phyloP scores from a whole-genome alignment of 2,888 invertebrate genomes.

The Octodonta nipae region DNA sequence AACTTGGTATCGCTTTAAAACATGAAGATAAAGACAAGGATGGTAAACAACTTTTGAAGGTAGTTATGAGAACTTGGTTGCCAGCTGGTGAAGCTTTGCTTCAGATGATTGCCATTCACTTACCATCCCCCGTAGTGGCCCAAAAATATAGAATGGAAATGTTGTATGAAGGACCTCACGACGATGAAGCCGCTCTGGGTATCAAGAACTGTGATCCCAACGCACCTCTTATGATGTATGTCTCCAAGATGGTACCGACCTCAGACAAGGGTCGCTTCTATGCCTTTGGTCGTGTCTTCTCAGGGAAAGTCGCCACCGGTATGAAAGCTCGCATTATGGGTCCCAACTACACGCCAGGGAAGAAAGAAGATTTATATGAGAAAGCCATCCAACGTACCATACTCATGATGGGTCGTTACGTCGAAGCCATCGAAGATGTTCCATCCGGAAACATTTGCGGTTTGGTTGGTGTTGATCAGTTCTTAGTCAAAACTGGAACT shows the following conservation, averaged over 20 bases:
- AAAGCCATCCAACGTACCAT: slow-evolving; percentile 99
- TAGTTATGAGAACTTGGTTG: slow-evolving; percentile 97
- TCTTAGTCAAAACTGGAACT: slow-evolving; percentile 97
- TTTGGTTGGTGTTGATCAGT: slow-evolving; percentile 99
- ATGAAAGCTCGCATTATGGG: slow-evolving; percentile 98
- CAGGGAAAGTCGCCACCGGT: slow-evolving; percentile 78
- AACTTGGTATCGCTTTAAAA: slow-evolving; percentile 82
- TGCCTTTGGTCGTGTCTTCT: slow-evolving; percentile 99
- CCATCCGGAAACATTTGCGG: slow-evolving; percentile 98
- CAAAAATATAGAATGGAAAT: slow-evolving; percentile 99
- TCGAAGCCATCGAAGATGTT: slow-evolving; percentile 98
- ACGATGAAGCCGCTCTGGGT: slow-evolving; percentile 64
- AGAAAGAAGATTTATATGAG: slow-evolving; percentile 97
- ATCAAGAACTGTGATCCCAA: slow-evolving; percentile 81
- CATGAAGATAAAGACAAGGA: slow-evolving; percentile 93
- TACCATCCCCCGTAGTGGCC: slow-evolving; percentile 96
- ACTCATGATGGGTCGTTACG: slow-evolving; percentile 99
- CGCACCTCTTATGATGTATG: slow-evolving; percentile 99
- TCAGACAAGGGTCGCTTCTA: slow-evolving; percentile 99
- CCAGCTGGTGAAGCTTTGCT: slow-evolving; percentile 98
- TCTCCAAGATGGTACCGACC: slow-evolving; percentile 99
- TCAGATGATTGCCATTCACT: slow-evolving; percentile 99
- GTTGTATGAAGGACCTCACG: slow-evolving; percentile 96
- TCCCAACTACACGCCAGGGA: slow-evolving; percentile 93
- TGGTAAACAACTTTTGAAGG: slow-evolving; percentile 92